phyloP scores from a whole-genome alignment of 2,113 vertebrate genomes.

The Tachysurus vachellii region DNA sequence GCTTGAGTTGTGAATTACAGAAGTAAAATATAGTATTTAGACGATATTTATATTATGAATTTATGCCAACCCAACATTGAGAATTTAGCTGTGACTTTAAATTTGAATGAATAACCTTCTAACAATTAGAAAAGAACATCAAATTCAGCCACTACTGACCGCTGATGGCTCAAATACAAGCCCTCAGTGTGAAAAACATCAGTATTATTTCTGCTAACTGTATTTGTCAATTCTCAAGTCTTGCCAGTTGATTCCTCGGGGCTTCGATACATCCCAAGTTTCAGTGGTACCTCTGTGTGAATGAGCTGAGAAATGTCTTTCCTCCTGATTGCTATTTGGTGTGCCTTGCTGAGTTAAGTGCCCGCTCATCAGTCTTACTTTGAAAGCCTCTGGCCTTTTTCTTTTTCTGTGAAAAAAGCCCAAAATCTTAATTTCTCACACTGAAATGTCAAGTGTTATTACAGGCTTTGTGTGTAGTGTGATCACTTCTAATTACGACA shows the following conservation, averaged over 20 bases:
- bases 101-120: background rate
- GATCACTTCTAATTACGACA: constrained; percentile 32
- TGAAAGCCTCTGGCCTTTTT: constrained; percentile 25
- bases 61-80: background rate
- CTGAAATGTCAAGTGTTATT: constrained; percentile 51
- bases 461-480: constrained; percentile 37
- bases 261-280: constrained; percentile 22
- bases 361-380: constrained; percentile 34
- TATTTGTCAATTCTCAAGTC: background rate
- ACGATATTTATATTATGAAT: background rate
- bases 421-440: constrained; percentile 43
- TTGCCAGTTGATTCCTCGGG: constrained; percentile 8
- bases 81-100: background rate
- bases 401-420: constrained; percentile 24
- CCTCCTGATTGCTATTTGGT: constrained; percentile 44
- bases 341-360: constrained; percentile 51
- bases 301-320: constrained; percentile 36
- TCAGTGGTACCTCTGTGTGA: constrained; percentile 23
- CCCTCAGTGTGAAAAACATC: background rate
- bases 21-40: background rate
- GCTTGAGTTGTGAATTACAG: background rate
- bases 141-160: background rate
- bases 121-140: background rate
- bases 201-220: constrained; percentile 1
- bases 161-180: background rate